Percentiles rank a stretch among this genome's conserved stretches.
phyloP scores from a whole-genome alignment of 2,888 invertebrate genomes.

The Lepidocyrtoides sp. region DNA sequence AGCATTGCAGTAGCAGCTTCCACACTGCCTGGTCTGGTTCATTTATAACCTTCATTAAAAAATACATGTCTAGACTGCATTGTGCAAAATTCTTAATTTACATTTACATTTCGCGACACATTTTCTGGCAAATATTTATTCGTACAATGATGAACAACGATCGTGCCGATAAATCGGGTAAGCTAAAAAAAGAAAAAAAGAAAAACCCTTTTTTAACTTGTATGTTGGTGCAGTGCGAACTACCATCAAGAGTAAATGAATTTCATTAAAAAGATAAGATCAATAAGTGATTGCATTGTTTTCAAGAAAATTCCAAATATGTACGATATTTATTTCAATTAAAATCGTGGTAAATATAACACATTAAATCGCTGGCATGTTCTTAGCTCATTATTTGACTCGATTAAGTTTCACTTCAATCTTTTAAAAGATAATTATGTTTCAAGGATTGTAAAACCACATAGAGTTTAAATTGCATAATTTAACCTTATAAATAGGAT shows the following conservation, averaged over 20 bases:
- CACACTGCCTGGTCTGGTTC: not conserved
- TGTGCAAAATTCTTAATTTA: not conserved
- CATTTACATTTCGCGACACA: not conserved
- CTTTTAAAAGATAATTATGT: not conserved
- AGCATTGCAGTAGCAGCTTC: not conserved
- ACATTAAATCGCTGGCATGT: not conserved
- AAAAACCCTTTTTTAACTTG: no score
- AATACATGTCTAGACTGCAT: not conserved
- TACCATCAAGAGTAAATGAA: not conserved
- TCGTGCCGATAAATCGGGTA: not conserved
- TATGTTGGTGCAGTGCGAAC: no score
- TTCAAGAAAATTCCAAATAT: conserved; percentile 5
- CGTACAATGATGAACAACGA: not conserved
- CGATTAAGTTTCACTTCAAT: not conserved
- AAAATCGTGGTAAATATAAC: not conserved
- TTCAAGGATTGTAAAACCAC: not conserved
- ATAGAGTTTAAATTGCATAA: not conserved
- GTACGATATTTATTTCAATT: not conserved
- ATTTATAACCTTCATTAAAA: not conserved
- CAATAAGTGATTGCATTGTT: not conserved
- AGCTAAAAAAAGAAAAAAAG: not conserved
- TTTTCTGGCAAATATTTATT: not conserved
- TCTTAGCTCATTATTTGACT: not conserved
- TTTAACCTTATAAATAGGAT: not conserved
- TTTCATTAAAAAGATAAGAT: not conserved